phyloP scores from a whole-genome alignment of 2,797 vertebrate genomes.

The Rousettus madagascariensis region DNA sequence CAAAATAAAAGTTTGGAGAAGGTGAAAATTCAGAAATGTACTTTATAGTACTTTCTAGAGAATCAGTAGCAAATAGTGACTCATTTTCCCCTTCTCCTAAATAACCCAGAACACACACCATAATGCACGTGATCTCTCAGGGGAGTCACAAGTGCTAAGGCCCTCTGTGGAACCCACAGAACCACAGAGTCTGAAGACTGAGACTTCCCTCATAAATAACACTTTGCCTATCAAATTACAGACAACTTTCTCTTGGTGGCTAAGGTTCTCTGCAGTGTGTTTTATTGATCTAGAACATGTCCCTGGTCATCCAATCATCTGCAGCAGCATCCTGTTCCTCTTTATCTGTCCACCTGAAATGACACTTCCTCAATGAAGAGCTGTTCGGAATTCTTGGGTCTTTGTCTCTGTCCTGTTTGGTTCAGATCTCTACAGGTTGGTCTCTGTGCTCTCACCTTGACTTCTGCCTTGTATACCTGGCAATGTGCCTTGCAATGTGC shows the following conservation, averaged over 20 bases:
- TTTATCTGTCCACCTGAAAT: not conserved
- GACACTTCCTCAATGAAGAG: not conserved
- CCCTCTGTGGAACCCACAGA: not conserved
- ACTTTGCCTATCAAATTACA: not conserved
- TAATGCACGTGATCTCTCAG: not conserved
- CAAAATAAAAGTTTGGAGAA: not conserved
- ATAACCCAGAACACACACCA: not conserved
- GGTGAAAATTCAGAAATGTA: not conserved
- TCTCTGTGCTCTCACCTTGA: not conserved
- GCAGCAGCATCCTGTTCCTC: not conserved
- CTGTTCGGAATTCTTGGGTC: not conserved
- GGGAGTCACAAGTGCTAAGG: not conserved
- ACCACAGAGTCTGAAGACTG: not conserved
- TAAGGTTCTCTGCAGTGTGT: too few species aligned
- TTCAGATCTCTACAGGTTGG: not conserved
- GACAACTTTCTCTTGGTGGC: not conserved
- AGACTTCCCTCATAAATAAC: not conserved
- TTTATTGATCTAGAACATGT: not conserved
- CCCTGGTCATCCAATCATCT: too few species aligned
- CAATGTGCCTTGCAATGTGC: not conserved
- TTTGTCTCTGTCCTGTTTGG: not conserved
- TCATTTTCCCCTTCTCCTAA: not conserved
- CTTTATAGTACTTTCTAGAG: not conserved
- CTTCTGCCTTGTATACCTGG: rapidly evolving
- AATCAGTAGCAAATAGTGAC: not conserved